Conservation (phyloP, 92 coral and sea anemone species). For the Chrysogorgia sp. region DNA sequence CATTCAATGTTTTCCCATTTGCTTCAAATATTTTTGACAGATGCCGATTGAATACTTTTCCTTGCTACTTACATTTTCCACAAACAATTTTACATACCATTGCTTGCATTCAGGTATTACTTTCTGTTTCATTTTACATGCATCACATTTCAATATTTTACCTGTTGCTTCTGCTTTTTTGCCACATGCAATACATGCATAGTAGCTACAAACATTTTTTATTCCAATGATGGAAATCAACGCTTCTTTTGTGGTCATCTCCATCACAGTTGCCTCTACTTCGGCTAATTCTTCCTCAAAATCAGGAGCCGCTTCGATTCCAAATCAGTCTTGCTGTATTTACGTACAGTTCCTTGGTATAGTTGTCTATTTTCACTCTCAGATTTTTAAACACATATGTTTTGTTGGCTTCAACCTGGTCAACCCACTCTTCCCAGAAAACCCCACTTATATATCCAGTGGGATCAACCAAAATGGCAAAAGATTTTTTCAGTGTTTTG, state of each 20-base stretch:
- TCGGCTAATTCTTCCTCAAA: slow-evolving; percentile 1
- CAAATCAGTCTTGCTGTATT: neutral
- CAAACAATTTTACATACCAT: slow-evolving; percentile 54
- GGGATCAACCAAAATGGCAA: neutral
- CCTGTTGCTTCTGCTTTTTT: slow-evolving; percentile 40
- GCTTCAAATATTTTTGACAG: slow-evolving; percentile 42
- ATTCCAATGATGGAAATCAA: slow-evolving; percentile 8
- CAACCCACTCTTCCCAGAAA: slow-evolving; percentile 21
- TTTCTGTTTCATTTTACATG: slow-evolving; percentile 43
- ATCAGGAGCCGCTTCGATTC: neutral
- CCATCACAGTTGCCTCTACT: neutral
- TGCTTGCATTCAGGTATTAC: slow-evolving; percentile 36
- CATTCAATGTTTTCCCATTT: slow-evolving; percentile 27
- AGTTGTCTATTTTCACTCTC: slow-evolving; percentile 14
- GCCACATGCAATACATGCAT: slow-evolving; percentile 31
- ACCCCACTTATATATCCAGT: slow-evolving; percentile 1
- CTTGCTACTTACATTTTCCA: slow-evolving; percentile 41
- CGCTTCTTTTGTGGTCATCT: neutral
- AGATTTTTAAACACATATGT: neutral
- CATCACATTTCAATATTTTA: slow-evolving; percentile 44
- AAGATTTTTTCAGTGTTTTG: too few species aligned
- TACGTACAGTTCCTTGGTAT: neutral
- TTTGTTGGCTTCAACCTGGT: neutral
- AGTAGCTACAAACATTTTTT: slow-evolving; percentile 5
- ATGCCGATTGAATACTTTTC: slow-evolving; percentile 45